A percentile compares a stretch with the other conserved stretches of the same genome.
These are phyloP conservation scores for Sebastes vulpes DNA, from an alignment of 2,797 vertebrate genomes.

Conservation along the genomic window DNA sequence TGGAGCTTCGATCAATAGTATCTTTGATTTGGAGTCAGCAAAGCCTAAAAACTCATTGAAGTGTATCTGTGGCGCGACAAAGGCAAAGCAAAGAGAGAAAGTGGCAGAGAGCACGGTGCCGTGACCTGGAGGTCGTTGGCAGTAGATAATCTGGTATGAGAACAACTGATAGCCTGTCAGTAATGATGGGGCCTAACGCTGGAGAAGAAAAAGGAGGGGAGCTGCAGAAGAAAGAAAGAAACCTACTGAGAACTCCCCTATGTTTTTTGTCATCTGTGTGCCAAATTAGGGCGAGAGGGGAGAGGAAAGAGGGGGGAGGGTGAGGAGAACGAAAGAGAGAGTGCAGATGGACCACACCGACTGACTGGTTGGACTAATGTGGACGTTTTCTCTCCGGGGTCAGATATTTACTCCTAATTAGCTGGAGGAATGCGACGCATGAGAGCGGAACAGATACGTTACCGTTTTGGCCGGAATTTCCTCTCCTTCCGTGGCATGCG, in stretches of 20 bases:
- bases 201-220: slow-evolving; percentile 63
- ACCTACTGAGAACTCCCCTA: slow-evolving; percentile 72
- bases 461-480: slow-evolving; percentile 88
- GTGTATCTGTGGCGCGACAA: slow-evolving; percentile 62
- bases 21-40: slow-evolving; percentile 71
- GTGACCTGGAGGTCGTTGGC: slow-evolving; percentile 70
- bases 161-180: slow-evolving; percentile 78
- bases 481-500: slow-evolving; percentile 81
- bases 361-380: slow-evolving; percentile 82
- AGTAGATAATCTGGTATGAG: slow-evolving; percentile 80
- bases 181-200: slow-evolving; percentile 74
- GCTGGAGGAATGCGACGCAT: slow-evolving; percentile 86
- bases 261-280: slow-evolving; percentile 85
- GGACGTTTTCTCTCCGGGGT: slow-evolving; percentile 85
- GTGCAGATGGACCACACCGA: slow-evolving; percentile 88
- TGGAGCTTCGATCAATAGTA: slow-evolving; percentile 18
- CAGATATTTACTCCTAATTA: slow-evolving; percentile 91
- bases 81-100: slow-evolving; percentile 70
- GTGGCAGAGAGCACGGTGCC: slow-evolving; percentile 69
- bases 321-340: slow-evolving; percentile 67
- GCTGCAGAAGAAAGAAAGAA: slow-evolving; percentile 63
- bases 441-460: slow-evolving; percentile 89
- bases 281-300: slow-evolving; percentile 70
- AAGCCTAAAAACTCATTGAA: slow-evolving; percentile 54
- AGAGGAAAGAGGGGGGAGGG: slow-evolving; percentile 17